These are phyloP conservation scores for Falco columbarius DNA, from an alignment of 2,797 vertebrate genomes.

Conservation along the genomic window DNA sequence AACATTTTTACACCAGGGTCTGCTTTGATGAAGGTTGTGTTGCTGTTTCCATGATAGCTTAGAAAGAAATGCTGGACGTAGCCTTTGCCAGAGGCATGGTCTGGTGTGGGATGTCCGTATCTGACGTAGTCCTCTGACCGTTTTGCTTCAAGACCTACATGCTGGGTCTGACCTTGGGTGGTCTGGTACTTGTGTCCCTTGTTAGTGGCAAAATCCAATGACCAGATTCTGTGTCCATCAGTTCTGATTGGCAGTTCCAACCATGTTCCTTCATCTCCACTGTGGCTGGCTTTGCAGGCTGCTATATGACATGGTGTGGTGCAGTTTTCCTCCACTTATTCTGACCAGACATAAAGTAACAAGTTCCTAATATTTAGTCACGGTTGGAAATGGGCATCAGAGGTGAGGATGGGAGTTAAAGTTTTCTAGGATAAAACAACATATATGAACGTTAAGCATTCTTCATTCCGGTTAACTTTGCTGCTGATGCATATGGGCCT, in stretches of 20 bases:
- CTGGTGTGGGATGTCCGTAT: not conserved
- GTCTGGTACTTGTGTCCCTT: accelerated
- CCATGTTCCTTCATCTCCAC: not conserved
- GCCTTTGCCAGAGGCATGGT: not conserved
- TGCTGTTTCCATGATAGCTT: not conserved
- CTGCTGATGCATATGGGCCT: not conserved
- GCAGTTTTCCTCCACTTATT: not conserved
- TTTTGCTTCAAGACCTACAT: not conserved
- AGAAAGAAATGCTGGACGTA: not conserved
- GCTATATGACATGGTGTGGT: accelerated
- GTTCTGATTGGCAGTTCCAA: not conserved
- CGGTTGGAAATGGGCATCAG: not conserved
- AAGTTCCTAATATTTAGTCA: not conserved
- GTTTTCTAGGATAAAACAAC: not conserved
- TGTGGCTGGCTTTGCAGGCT: not conserved
- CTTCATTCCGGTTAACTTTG: not conserved
- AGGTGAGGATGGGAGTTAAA: not conserved
- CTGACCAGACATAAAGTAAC: not conserved
- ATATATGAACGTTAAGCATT: not conserved
- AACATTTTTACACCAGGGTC: accelerated
- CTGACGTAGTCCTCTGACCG: not conserved
- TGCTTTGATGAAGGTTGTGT: not conserved
- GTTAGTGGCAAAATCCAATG: accelerated
- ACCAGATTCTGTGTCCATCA: not conserved
- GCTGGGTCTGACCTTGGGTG: not conserved